phyloP scores from a whole-genome alignment of 2,113 vertebrate species.

The Lynx canadensis region DNA sequence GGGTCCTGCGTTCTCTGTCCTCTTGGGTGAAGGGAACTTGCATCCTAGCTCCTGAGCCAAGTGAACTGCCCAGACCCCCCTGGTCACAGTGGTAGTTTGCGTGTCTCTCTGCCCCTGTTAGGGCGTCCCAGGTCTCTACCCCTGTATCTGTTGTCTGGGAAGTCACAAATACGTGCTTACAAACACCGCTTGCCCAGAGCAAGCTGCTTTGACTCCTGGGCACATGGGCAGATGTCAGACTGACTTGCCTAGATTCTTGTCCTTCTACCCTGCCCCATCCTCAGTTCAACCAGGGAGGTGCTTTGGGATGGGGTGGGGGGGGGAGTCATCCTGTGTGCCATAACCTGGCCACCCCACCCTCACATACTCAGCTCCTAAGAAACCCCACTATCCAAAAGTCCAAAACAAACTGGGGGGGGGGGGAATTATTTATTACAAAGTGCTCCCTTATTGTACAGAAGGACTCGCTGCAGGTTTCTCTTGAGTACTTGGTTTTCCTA shows the following conservation, averaged over 20 bases:
- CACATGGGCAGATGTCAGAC: rapidly evolving
- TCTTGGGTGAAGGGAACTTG: not conserved
- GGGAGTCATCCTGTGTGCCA: not conserved
- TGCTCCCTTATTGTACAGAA: not conserved
- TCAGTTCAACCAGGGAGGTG: not conserved
- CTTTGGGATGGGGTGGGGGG: too few species aligned
- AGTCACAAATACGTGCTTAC: not conserved
- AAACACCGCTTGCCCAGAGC: not conserved
- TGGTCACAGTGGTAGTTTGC: not conserved
- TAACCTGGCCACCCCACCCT: not conserved
- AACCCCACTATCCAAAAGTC: not conserved
- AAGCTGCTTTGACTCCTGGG: not conserved
- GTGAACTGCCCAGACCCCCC: not conserved
- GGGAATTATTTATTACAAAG: not conserved
- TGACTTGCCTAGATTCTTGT: not conserved
- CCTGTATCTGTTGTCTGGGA: not conserved
- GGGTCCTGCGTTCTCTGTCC: not conserved
- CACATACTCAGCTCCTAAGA: not conserved
- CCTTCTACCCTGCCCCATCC: not conserved
- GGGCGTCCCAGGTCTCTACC: not conserved
- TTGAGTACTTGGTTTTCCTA: not conserved
- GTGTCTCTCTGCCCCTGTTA: not conserved
- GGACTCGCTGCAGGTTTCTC: not conserved
- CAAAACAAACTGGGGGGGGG: not conserved
- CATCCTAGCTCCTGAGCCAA: not conserved